Conservation (phyloP, 2,113 vertebrate species). For the Microtus montanus region DNA sequence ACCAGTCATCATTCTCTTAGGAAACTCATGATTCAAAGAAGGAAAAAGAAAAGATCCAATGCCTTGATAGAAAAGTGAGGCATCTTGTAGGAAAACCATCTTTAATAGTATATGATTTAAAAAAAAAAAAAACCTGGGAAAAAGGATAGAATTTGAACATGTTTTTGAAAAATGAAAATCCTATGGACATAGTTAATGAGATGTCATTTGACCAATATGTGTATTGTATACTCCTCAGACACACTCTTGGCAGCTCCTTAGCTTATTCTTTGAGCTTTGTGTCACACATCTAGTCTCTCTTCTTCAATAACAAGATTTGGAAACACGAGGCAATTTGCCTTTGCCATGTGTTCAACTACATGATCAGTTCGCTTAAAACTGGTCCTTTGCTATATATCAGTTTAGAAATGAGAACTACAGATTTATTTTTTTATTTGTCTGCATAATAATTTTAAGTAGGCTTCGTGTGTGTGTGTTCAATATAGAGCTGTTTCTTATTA, state of each 20-base stretch:
- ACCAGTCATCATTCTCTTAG: not conserved
- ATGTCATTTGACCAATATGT: not conserved
- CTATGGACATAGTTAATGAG: not conserved
- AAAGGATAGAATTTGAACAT: not conserved
- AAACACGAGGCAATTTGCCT: not conserved
- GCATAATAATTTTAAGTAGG: not conserved
- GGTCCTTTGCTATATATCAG: not conserved
- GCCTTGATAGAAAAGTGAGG: not conserved
- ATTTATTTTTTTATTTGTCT: not conserved
- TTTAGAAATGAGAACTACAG: not conserved
- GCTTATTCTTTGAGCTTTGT: not conserved
- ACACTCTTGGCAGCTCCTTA: not conserved
- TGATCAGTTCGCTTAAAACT: not conserved
- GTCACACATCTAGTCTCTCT: not conserved
- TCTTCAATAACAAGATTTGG: not conserved
- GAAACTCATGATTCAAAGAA: not conserved
- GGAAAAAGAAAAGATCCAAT: not conserved
- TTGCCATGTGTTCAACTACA: no score
- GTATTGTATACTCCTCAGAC: not conserved
- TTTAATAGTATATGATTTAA: not conserved
- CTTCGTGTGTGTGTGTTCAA: not conserved
- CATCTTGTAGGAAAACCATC: no score
- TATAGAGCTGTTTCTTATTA: not conserved
- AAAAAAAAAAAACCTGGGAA: not conserved
- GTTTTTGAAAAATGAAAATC: not conserved